Evolutionary conservation across 2,888 invertebrate genomes (phyloP).

Genomic region (Melinaea marsaeus): DNA sequence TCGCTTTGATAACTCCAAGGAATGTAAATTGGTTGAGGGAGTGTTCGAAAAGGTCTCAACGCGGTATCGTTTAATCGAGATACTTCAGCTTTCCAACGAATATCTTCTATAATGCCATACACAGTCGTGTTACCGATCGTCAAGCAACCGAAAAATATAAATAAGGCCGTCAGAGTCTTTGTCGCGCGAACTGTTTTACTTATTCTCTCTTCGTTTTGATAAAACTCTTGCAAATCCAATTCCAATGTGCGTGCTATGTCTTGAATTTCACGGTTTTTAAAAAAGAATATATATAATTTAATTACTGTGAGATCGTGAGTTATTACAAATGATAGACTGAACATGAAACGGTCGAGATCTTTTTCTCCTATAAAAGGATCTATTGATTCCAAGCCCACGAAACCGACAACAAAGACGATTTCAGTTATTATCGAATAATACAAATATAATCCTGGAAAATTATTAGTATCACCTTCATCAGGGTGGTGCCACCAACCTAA

Average conservation of each 20-base stretch:
- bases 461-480: slow-evolving; percentile 55
- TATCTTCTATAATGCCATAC: slow-evolving; percentile 62
- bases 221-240: slow-evolving; percentile 55
- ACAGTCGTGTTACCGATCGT: slow-evolving; percentile 64
- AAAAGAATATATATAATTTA: slow-evolving; percentile 66
- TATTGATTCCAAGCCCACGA: slow-evolving; percentile 69
- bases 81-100: slow-evolving; percentile 57
- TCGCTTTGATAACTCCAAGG: slow-evolving; percentile 69
- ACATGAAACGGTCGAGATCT: slow-evolving; percentile 69
- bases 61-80: slow-evolving; percentile 48
- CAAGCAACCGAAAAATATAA: slow-evolving; percentile 68
- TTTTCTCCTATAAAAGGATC: slow-evolving; percentile 70
- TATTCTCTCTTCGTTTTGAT: slow-evolving; percentile 57
- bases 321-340: slow-evolving; percentile 69
- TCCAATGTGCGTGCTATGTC: slow-evolving; percentile 60
- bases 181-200: slow-evolving; percentile 51
- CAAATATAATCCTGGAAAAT: slow-evolving; percentile 62
- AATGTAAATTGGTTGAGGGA: slow-evolving; percentile 69
- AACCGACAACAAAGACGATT: slow-evolving; percentile 64
- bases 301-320: slow-evolving; percentile 68
- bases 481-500: slow-evolving; percentile 74
- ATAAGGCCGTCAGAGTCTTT: slow-evolving; percentile 55
- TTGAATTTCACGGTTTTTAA: slow-evolving; percentile 62
- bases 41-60: slow-evolving; percentile 47
- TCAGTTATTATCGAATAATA: slow-evolving; percentile 64